Evolutionary conservation across 2,888 invertebrate genomes (phyloP).

Genomic region (Euphydryas editha): DNA sequence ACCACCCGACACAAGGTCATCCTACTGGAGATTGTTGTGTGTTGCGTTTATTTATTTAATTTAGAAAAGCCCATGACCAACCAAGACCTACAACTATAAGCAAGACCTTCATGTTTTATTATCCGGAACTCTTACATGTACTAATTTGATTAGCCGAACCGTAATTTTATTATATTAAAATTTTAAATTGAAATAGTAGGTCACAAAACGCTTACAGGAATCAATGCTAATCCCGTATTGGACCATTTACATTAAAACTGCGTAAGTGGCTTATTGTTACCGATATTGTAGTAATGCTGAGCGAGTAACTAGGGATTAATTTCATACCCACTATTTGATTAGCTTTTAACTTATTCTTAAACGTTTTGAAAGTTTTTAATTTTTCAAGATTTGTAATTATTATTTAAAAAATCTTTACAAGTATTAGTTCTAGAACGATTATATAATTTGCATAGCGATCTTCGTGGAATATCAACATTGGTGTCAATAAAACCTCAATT

Average conservation of each 20-base stretch:
- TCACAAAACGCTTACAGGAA: background rate
- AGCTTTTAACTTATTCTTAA: background rate
- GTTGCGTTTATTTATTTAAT: no score
- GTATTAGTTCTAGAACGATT: background rate
- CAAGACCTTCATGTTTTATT: no score
- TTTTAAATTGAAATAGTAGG: conserved; percentile 4
- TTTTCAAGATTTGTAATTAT: no score
- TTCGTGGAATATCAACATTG: conserved; percentile 29
- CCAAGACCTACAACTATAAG: no score
- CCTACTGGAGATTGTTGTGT: no score
- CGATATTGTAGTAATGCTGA: background rate
- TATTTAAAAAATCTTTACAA: background rate
- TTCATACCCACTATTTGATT: background rate
- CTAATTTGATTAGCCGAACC: no score
- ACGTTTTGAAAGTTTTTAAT: no score
- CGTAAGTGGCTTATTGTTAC: background rate
- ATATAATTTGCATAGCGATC: conserved; percentile 36
- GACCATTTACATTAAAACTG: background rate
- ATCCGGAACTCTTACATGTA: no score
- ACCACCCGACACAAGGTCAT: no score
- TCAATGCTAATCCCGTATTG: conserved; percentile 3
- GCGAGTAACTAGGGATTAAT: background rate
- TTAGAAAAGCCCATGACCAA: no score
- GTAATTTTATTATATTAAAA: background rate
- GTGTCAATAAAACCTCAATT: conserved; percentile 35